Evolutionary conservation across 2,888 invertebrate species (phyloP).

Genomic region (Vanessa cardui): DNA sequence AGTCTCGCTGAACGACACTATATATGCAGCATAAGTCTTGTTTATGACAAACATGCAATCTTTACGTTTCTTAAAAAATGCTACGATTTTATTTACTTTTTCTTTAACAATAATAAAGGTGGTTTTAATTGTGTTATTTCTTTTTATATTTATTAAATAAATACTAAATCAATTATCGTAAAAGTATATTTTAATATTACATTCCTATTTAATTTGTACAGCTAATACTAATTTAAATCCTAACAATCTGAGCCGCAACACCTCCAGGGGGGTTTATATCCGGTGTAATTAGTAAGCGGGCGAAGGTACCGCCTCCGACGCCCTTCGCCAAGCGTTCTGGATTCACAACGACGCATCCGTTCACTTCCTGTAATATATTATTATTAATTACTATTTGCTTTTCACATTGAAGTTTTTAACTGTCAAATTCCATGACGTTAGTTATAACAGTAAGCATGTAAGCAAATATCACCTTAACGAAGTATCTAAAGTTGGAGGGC

Average conservation of each 20-base stretch:
- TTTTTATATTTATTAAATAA: conserved; percentile 1
- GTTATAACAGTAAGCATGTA: neutral
- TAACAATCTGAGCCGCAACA: conserved; percentile 69
- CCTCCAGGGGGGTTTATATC: conserved; percentile 45
- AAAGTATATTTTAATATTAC: conserved; percentile 7
- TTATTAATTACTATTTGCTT: too few species aligned
- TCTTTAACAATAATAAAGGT: neutral
- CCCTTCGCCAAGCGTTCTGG: conserved; percentile 92
- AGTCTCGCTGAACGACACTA: conserved; percentile 58
- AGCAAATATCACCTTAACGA: conserved; percentile 85
- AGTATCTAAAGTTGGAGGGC: conserved; percentile 93
- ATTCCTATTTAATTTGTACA: too few species aligned
- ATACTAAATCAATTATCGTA: conserved; percentile 2
- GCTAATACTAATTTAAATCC: conserved; percentile 54
- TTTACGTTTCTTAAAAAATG: neutral
- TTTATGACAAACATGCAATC: neutral
- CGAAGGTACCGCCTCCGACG: conserved; percentile 89
- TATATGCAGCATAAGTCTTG: conserved; percentile 58
- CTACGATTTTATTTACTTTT: neutral
- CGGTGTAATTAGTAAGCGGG: conserved; percentile 84
- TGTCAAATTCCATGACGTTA: too few species aligned
- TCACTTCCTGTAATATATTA: conserved; percentile 84
- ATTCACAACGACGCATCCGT: conserved; percentile 91
- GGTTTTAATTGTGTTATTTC: neutral
- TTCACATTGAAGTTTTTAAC: too few species aligned